Percentiles rank a stretch among this genome's conserved stretches.
Evolutionary conservation across 2,113 vertebrate species (phyloP).

Genomic region (Myotis brandtii): DNA sequence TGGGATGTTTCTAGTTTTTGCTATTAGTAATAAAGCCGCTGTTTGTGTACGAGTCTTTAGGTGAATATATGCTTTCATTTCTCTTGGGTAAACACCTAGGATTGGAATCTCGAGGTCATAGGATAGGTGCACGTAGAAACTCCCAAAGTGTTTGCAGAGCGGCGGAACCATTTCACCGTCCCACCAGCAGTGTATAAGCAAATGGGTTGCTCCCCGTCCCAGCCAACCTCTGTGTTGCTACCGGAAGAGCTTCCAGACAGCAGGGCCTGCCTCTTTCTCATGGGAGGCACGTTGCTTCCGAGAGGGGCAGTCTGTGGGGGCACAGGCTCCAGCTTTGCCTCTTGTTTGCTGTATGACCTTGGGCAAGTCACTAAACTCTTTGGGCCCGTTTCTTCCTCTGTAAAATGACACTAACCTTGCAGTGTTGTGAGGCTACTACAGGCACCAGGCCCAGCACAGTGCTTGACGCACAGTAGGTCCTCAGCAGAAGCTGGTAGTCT

Average conservation of each 20-base stretch:
- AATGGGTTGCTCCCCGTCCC: background rate
- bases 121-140: background rate
- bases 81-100: background rate
- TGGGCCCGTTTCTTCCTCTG: background rate
- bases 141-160: background rate
- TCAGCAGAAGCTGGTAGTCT: background rate
- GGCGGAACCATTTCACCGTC: too few relatives aligned
- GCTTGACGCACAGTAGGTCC: background rate
- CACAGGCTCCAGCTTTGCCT: background rate
- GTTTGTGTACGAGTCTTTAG: background rate
- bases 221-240: background rate
- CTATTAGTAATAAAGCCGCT: background rate
- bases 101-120: background rate
- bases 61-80: background rate
- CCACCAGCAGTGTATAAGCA: background rate
- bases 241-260: background rate
- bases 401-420: background rate
- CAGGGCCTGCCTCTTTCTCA: background rate
- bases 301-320: background rate
- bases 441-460: too few relatives aligned
- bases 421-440: background rate
- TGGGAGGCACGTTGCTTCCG: rapidly evolving
- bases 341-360: background rate
- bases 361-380: background rate
- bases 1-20: background rate